Evolutionary conservation across 2,888 invertebrate species (phyloP).

Genomic region (Pollenia angustigena): DNA sequence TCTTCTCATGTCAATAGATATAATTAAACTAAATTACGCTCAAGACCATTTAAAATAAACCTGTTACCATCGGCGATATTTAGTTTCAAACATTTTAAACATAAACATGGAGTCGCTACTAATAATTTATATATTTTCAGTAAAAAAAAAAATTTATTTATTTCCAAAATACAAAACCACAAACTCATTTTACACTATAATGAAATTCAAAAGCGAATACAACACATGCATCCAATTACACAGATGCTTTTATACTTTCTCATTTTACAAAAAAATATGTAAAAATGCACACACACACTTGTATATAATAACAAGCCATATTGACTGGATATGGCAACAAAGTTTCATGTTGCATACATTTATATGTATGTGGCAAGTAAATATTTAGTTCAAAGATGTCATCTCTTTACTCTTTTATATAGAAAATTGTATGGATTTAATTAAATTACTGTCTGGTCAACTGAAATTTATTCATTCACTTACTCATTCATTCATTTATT

Average conservation of each 20-base stretch:
- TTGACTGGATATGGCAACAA: background rate
- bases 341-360: background rate
- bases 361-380: background rate
- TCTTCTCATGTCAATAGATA: too few species aligned
- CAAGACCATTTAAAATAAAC: too few species aligned
- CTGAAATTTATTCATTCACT: conserved; percentile 24
- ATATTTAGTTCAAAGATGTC: conserved; percentile 4
- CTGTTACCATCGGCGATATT: too few species aligned
- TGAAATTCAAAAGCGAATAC: conserved; percentile 5
- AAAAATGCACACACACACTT: background rate
- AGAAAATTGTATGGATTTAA: conserved; percentile 20
- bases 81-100: too few species aligned
- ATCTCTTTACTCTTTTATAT: background rate
- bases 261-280: background rate
- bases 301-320: background rate
- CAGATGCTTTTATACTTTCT: background rate
- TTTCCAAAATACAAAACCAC: conserved; percentile 15
- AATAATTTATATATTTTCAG: too few species aligned
- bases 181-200: conserved; percentile 12
- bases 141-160: background rate
- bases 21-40: too few species aligned
- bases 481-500: conserved; percentile 16
- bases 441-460: conserved; percentile 33
- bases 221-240: background rate
- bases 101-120: too few species aligned